Evolutionary conservation across 2,888 invertebrate species (phyloP), one percentile per base, ranked within the genome.

Genomic region (Neoscelio sp.): DNA sequence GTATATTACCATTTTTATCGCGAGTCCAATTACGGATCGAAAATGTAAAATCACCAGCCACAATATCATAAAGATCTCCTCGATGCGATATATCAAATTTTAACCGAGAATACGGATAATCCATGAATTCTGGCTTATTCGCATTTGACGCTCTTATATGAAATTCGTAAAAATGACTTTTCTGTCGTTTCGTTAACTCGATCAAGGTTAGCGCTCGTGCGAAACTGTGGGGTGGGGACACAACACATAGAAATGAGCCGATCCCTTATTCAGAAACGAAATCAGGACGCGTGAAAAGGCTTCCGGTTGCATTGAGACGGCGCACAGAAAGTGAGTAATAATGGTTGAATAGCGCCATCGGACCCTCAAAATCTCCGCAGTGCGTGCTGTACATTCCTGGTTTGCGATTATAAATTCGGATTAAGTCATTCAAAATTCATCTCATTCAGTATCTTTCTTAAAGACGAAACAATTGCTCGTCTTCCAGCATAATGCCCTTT

Each of bases 271-370:
- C 77, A 67, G 13, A 15, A 35, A 18, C 75, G 12, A 54, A 80
- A 78, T 88, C 85, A 81, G 85, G 80, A 83, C 85, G 81, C 84
- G 82, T 88, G 88, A 89, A 89, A 87, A 84, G 83, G 85, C 85
- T 88, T 89, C 88, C 89, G 88, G 86, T 83, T 68, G 81, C 83
- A 86, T 86, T 87, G 83, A 87, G 81, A 70, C 77, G 60, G 67
- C 26, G 58, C 62, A 73, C 86, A 88, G 87, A 88, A 87, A 85
- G 85, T 85, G 82, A 83, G 87, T 88, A 88, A 88, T 88, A 88
- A 84, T 82, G 81, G 80, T 52, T 84, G 85, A 87, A 88, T 84
- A 80, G 67, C 50, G 46, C 18, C 56, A 42, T 56, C 48, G 74
- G 73, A 77, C 60, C 79, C 78, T 80, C 68, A 48, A 74, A 74